phyloP scores from a whole-genome alignment of 2,888 invertebrate genomes.

The Drosophila barbarae region DNA sequence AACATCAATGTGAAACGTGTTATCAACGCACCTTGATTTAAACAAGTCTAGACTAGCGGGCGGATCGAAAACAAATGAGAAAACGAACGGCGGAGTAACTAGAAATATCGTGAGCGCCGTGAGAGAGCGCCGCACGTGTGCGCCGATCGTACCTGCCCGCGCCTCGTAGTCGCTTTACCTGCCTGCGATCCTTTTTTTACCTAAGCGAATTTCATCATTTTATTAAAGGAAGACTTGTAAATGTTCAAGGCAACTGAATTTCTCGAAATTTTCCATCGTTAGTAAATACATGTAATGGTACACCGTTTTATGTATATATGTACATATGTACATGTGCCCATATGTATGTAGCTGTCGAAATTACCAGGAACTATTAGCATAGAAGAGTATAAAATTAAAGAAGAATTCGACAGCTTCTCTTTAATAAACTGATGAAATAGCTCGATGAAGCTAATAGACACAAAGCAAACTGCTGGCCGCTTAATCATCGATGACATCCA shows the following conservation, averaged over 20 bases:
- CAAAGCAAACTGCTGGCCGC: conserved; percentile 34
- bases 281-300: conserved; percentile 6
- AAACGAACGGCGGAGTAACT: conserved; percentile 5
- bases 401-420: conserved; percentile 4
- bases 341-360: conserved; percentile 20
- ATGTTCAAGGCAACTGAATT: conserved; percentile 17
- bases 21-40: conserved; percentile 62
- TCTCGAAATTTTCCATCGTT: conserved; percentile 15
- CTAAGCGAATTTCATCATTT: conserved; percentile 31
- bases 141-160: conserved; percentile 10
- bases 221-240: conserved; percentile 5
- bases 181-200: conserved; percentile 41
- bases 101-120: conserved; percentile 19
- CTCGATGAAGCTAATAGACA: conserved; percentile 15
- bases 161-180: conserved; percentile 31
- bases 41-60: conserved; percentile 67
- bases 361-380: conserved; percentile 32
- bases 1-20: conserved; percentile 43
- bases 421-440: conserved; percentile 45
- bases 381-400: not conserved
- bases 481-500: conserved; percentile 52
- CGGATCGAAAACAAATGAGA: conserved; percentile 58
- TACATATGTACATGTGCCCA: not conserved
- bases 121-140: conserved; percentile 57
- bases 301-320: not conserved